phyloP scores from a whole-genome alignment of 2,797 vertebrate genomes.

The Clarias fuscus region DNA sequence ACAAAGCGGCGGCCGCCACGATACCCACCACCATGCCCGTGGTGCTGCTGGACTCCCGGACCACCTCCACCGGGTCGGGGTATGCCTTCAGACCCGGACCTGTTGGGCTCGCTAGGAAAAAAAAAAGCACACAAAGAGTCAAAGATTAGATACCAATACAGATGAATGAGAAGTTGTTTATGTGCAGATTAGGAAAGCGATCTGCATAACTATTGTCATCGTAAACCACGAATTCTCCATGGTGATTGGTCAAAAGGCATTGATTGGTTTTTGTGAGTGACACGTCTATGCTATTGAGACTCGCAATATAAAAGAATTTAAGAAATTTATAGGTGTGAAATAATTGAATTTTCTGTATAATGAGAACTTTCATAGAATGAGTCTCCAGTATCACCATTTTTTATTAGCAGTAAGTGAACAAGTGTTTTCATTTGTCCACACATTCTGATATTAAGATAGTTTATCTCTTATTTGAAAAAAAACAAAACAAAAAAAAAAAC shows the following conservation, averaged over 20 bases:
- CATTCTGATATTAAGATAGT: neutral
- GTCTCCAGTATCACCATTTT: neutral
- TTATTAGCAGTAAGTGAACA: neutral
- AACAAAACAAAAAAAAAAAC: neutral
- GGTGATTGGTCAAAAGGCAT: neutral
- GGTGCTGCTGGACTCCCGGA: constrained; percentile 94
- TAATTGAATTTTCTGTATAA: neutral
- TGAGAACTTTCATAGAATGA: neutral
- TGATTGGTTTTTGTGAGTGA: neutral
- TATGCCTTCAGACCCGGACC: constrained; percentile 82
- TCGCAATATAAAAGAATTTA: neutral
- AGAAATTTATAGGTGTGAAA: neutral
- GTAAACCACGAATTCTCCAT: neutral
- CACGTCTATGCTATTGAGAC: neutral
- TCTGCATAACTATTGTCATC: neutral
- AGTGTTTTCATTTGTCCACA: neutral
- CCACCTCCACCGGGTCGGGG: constrained; percentile 86
- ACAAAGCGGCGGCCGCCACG: constrained; percentile 91
- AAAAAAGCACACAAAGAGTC: constrained; percentile 41
- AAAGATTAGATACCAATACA: neutral
- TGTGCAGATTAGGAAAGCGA: neutral
- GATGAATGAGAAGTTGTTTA: neutral
- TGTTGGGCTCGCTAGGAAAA: constrained; percentile 87
- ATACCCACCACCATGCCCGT: constrained; percentile 99
- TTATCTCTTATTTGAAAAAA: too few relatives aligned